Conservation (phyloP, 1,140 invertebrate species). For the Parapsyche elsis region DNA sequence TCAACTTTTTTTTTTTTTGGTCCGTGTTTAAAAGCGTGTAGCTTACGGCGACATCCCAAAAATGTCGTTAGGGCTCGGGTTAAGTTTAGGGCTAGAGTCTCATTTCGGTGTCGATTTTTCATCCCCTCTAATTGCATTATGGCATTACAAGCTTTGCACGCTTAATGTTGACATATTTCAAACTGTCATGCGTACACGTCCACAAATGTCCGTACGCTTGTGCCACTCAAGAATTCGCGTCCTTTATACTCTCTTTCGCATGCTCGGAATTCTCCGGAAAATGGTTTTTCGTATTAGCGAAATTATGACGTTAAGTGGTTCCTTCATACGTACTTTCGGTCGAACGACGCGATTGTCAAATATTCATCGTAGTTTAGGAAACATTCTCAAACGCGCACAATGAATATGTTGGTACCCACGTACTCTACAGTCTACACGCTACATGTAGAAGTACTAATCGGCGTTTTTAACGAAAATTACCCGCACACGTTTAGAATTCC, state of each 20-base stretch:
- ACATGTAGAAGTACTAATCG: too few species aligned
- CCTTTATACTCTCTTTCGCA: slow-evolving; percentile 13
- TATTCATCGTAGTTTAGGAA: too few species aligned
- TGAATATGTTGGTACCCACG: too few species aligned
- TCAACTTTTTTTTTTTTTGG: not conserved
- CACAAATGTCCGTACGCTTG: slow-evolving; percentile 15
- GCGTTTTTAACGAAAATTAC: too few species aligned
- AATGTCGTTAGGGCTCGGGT: slow-evolving; percentile 32
- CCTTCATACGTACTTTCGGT: not conserved
- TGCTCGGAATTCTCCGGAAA: not conserved
- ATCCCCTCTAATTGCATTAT: slow-evolving; percentile 38
- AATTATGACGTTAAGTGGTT: not conserved
- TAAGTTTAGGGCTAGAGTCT: slow-evolving; percentile 35
- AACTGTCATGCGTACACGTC: slow-evolving; percentile 27
- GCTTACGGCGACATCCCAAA: slow-evolving; percentile 7
- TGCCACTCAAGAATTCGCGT: slow-evolving; percentile 26
- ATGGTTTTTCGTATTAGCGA: not conserved
- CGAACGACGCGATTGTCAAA: too few species aligned
- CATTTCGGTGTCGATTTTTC: slow-evolving; percentile 37
- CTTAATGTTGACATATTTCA: slow-evolving; percentile 30
- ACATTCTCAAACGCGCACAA: too few species aligned
- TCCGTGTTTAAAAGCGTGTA: not conserved
- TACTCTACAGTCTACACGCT: too few species aligned
- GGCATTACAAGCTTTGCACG: slow-evolving; percentile 31
- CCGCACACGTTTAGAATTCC: too few species aligned